Percentiles rank a stretch among this genome's conserved stretches.
These are phyloP conservation scores for Probosciger aterrimus DNA, from an alignment of 2,113 vertebrate species.

Conservation along the genomic window DNA sequence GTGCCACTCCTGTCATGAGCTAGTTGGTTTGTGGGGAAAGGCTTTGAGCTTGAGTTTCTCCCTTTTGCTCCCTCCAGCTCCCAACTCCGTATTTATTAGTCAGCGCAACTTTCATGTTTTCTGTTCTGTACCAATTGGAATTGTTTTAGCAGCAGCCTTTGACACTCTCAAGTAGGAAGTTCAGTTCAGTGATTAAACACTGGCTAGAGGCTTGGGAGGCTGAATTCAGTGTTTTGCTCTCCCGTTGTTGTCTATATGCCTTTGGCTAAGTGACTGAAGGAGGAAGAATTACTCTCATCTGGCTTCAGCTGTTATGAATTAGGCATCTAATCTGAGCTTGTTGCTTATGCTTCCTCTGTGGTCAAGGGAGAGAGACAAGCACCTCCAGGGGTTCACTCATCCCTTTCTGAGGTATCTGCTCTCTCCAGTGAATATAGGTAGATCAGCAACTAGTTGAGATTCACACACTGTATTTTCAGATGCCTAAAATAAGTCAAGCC, in stretches of 20 bases:
- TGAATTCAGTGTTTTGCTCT: neutral
- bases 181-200: neutral
- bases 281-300: neutral
- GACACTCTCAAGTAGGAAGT: neutral
- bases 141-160: neutral
- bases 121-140: neutral
- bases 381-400: neutral
- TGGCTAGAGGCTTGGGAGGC: neutral
- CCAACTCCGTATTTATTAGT: neutral
- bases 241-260: slow-evolving; percentile 8
- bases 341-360: neutral
- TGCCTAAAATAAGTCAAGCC: neutral
- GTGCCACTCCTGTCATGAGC: neutral
- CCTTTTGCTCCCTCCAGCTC: neutral
- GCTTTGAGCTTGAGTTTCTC: neutral
- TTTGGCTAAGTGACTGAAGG: neutral
- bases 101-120: neutral
- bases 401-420: neutral
- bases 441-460: neutral
- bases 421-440: neutral
- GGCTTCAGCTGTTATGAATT: neutral
- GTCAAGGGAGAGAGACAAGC: neutral
- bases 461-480: neutral
- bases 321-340: neutral
- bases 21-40: neutral